Evolutionary conservation across 2,888 invertebrate genomes (phyloP).

Genomic region (Drosophila lacicola): DNA sequence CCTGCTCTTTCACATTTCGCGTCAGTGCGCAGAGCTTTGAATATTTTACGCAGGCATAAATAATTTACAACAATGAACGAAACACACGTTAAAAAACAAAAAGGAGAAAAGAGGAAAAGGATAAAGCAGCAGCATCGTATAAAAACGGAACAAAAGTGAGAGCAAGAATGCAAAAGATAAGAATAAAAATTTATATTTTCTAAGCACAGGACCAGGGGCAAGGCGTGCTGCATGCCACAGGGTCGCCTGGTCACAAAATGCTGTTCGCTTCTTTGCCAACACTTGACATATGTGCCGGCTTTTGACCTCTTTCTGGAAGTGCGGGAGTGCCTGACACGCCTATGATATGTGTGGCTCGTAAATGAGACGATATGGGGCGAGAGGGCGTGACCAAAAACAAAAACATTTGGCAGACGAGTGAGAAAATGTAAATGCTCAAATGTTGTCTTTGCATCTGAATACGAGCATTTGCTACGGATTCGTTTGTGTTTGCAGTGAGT

Average conservation of each 20-base stretch:
- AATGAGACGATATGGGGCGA: conserved; percentile 58
- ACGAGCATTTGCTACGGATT: conserved; percentile 27
- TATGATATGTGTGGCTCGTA: conserved; percentile 56
- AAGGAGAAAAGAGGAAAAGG: conserved; percentile 41
- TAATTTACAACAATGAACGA: conserved; percentile 80
- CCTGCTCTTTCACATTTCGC: conserved; percentile 50
- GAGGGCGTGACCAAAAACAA: conserved; percentile 4
- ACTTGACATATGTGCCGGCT: conserved; percentile 82
- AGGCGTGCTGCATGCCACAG: conserved; percentile 35
- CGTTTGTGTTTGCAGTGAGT: conserved; percentile 61
- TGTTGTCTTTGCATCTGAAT: conserved; percentile 56
- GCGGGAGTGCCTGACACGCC: conserved; percentile 33
- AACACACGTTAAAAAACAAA: conserved; percentile 70
- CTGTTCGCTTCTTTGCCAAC: conserved; percentile 56
- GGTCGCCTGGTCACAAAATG: conserved; percentile 44
- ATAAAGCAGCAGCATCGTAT: conserved; percentile 65
- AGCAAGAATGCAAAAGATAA: conserved; percentile 66
- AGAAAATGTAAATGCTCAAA: conserved; percentile 69
- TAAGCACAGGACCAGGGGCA: conserved; percentile 27
- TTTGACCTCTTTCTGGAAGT: conserved; percentile 77
- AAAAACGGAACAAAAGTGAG: conserved; percentile 67
- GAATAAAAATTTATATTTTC: conserved; percentile 74
- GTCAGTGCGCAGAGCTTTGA: conserved; percentile 72
- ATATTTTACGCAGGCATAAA: conserved; percentile 82
- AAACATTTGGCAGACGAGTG: conserved; percentile 58